Evolutionary conservation across 1,140 invertebrate species (phyloP), one percentile per base, ranked within the genome.

Genomic region (Eulimnadia texana): DNA sequence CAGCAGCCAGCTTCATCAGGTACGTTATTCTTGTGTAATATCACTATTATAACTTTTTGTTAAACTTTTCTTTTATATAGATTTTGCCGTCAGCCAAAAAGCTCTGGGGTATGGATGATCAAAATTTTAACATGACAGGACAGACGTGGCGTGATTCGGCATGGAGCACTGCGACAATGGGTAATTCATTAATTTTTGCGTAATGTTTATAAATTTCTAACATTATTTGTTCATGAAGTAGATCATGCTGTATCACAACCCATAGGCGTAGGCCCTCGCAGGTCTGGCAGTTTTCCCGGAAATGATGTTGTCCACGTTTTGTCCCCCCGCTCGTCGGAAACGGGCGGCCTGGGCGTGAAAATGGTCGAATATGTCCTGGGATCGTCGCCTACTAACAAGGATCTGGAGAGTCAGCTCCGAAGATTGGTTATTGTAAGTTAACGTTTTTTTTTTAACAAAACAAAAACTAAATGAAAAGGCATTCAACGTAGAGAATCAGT

Each of bases 331-430:
- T 79, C 78, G 50, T 79, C 78, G 49, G 82, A 84, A 66, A 88
- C 85, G 63, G 80, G 85, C 60, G 89, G 88, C 27, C 81, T 96
- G 58, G 90, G 91, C 58, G 88, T 94, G 56, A 95, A 97, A 78
- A 96, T 98, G 91, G 56, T 58, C 33, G 93, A 97, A 75, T 96
- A 95, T 71, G 91, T 97, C 50, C 79, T 98, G 63, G 84, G 88
- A 60, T 87, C 87, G 59, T 94, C 92, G 55, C 92, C 92, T 10
- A 93, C 89, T 47, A 79, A 81, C 62, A 85, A 86, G 70, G 82
- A 84, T 62, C 67, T 84, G 63, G 86, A 90, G 68, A 80, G 81
- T 22, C 76, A 85, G 63, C 83, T 90, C 80, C 76, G 83, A 65
- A 79, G 78, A 33, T 72, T 88, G 56, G 83, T 84, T 74, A 77